Evolutionary conservation across 2,888 invertebrate species (phyloP).

Genomic region (Neria commutata): DNA sequence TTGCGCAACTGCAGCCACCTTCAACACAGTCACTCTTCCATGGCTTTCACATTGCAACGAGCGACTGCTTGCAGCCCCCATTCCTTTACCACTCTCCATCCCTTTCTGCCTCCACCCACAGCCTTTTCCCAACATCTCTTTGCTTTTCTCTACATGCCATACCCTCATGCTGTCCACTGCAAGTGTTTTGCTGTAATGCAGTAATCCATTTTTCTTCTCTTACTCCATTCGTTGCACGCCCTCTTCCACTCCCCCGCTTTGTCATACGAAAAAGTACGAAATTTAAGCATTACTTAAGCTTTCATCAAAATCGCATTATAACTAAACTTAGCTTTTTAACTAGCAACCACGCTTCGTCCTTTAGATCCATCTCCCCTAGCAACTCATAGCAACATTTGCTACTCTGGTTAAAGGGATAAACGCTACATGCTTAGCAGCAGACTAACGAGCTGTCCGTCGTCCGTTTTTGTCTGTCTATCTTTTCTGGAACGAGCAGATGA

Average conservation of each 20-base stretch:
- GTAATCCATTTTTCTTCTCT: not conserved
- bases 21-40: not conserved
- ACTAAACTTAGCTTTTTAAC: not conserved
- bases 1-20: not conserved
- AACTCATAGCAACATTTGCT: too few species aligned
- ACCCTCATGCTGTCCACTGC: not conserved
- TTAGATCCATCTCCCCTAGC: too few species aligned
- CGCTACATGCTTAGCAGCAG: too few species aligned
- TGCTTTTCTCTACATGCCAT: not conserved
- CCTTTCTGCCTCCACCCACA: conserved; percentile 9
- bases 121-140: not conserved
- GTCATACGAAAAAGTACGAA: conserved; percentile 15
- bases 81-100: conserved; percentile 10
- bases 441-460: too few species aligned
- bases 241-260: not conserved
- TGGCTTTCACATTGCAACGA: conserved; percentile 45
- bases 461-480: too few species aligned
- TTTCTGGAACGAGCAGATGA: too few species aligned
- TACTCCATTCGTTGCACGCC: not conserved
- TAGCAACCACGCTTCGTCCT: too few species aligned
- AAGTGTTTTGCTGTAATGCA: conserved; percentile 1
- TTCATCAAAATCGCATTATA: conserved; percentile 25
- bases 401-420: too few species aligned
- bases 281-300: conserved; percentile 29
- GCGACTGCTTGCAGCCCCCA: conserved; percentile 42